Conservation (phyloP, 2,113 vertebrate genomes). For the Smithornis capensis region DNA sequence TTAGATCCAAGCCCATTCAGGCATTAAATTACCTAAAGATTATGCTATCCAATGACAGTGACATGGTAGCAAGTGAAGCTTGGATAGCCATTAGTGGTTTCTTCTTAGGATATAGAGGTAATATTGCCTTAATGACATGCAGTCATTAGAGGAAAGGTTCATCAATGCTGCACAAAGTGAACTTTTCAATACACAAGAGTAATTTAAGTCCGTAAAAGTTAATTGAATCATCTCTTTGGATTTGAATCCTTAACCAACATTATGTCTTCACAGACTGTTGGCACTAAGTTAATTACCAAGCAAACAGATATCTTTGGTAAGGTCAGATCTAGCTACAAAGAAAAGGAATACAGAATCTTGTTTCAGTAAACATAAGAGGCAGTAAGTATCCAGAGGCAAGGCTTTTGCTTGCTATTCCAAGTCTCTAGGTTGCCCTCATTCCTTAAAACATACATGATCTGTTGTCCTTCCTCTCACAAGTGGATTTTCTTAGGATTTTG, state of each 20-base stretch:
- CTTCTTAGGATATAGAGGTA: neutral
- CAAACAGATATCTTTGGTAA: neutral
- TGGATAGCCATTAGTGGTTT: neutral
- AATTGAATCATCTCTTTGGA: neutral
- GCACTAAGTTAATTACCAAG: neutral
- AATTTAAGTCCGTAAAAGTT: neutral
- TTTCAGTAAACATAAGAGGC: neutral
- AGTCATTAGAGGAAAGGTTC: slow-evolving; percentile 6
- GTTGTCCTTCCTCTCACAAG: neutral
- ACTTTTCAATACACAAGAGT: neutral
- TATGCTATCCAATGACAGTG: neutral
- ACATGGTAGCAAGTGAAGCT: neutral
- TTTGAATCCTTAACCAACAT: neutral
- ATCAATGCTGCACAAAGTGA: neutral
- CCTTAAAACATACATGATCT: neutral
- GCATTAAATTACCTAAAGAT: slow-evolving; percentile 43
- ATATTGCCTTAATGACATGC: neutral
- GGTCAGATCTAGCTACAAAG: neutral
- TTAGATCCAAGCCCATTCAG: neutral
- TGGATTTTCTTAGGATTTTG: neutral
- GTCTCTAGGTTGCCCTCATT: neutral
- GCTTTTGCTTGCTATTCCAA: neutral
- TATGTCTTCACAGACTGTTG: neutral
- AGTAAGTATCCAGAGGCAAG: neutral
- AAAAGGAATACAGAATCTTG: neutral